These are phyloP conservation scores for Tachycineta bicolor DNA, from an alignment of 2,113 vertebrate species.

Conservation along the genomic window DNA sequence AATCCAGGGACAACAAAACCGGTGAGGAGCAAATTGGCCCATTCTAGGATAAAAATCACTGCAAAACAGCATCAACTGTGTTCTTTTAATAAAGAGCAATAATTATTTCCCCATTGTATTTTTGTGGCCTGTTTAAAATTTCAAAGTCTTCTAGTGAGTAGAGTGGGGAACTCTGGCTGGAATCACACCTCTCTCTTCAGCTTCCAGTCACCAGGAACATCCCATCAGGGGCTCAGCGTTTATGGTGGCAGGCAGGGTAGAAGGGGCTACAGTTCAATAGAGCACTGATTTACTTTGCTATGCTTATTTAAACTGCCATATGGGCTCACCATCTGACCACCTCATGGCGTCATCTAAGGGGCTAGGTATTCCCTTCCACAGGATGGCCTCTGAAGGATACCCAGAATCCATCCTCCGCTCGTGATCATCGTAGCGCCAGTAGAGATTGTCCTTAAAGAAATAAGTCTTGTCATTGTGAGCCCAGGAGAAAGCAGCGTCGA, in stretches of 20 bases:
- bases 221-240: not conserved
- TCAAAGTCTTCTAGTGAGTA: not conserved
- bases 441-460: slow-evolving; percentile 92
- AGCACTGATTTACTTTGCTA: not conserved
- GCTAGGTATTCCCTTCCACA: slow-evolving; percentile 91
- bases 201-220: not conserved
- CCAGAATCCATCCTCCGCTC: slow-evolving; percentile 87
- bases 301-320: not conserved
- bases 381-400: slow-evolving; percentile 85
- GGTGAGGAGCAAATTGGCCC: not conserved
- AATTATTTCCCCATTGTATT: not conserved
- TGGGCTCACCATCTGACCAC: slow-evolving; percentile 91
- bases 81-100: not conserved
- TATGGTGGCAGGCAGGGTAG: not conserved
- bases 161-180: not conserved
- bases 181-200: not conserved
- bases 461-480: slow-evolving; percentile 94
- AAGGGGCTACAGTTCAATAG: not conserved
- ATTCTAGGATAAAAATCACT: not conserved
- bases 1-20: not conserved
- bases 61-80: not conserved
- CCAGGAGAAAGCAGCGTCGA: slow-evolving; percentile 93
- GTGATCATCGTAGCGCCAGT: slow-evolving; percentile 92
- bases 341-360: slow-evolving; percentile 90
- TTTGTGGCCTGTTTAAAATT: not conserved